Conservation (phyloP, 2,797 vertebrate species). For the Podargus strigoides region DNA sequence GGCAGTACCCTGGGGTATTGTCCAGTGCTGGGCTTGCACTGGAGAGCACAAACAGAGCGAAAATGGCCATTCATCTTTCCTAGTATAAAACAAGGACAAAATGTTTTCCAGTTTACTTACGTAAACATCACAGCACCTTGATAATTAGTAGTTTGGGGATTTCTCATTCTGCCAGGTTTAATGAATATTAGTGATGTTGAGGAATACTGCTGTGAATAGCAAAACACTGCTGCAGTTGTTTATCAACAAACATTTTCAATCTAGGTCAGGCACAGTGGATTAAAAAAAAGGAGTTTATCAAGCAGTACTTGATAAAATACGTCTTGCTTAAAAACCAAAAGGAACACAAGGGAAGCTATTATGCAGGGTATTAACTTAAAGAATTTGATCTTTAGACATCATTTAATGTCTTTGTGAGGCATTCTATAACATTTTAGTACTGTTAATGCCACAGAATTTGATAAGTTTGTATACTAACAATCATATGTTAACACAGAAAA, state of each 20-base stretch:
- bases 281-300: not conserved
- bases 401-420: not conserved
- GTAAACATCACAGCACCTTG: not conserved
- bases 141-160: not conserved
- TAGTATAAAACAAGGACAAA: not conserved
- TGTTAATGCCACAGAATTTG: not conserved
- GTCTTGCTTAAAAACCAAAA: not conserved
- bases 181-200: not conserved
- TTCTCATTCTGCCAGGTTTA: conserved; percentile 1
- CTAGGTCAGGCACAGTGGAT: not conserved
- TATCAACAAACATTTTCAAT: not conserved
- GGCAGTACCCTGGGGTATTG: not conserved
- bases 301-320: not conserved
- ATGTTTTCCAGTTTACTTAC: not conserved
- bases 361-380: not conserved
- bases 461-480: not conserved
- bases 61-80: not conserved
- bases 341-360: not conserved
- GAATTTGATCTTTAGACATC: not conserved
- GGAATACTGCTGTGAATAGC: not conserved
- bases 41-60: not conserved
- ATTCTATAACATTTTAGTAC: not conserved
- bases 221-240: not conserved
- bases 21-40: not conserved
- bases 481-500: not conserved